phyloP scores from a whole-genome alignment of 2,113 vertebrate genomes.

The Seriola dumerili region DNA sequence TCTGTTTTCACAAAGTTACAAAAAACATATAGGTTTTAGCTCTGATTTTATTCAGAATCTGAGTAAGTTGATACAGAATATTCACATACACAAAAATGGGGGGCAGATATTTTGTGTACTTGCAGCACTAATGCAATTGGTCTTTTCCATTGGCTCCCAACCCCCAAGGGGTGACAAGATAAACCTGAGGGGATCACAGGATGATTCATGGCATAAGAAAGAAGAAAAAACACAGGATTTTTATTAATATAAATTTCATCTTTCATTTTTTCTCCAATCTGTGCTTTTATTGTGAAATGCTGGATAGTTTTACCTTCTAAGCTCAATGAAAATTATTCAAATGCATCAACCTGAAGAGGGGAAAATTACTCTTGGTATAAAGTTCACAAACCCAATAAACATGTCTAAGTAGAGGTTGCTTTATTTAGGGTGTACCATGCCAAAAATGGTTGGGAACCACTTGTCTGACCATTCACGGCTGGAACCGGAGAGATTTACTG shows the following conservation, averaged over 20 bases:
- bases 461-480: neutral
- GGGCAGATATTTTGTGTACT: neutral
- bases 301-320: neutral
- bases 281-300: neutral
- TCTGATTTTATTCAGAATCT: neutral
- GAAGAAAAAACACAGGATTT: neutral
- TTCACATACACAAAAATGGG: neutral
- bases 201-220: neutral
- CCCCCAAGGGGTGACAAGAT: no score
- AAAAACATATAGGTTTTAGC: neutral
- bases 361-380: neutral
- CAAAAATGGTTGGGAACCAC: neutral
- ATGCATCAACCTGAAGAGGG: neutral
- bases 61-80: neutral
- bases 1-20: neutral
- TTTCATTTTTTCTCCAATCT: neutral
- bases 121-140: no score
- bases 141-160: no score
- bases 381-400: no score
- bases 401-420: no score
- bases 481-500: neutral
- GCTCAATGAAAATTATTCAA: neutral
- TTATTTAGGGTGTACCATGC: no score
- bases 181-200: fast-evolving
- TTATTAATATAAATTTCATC: neutral